These are phyloP conservation scores for Cheirogaleus medius DNA, from an alignment of 2,113 vertebrate genomes.

Conservation along the genomic window DNA sequence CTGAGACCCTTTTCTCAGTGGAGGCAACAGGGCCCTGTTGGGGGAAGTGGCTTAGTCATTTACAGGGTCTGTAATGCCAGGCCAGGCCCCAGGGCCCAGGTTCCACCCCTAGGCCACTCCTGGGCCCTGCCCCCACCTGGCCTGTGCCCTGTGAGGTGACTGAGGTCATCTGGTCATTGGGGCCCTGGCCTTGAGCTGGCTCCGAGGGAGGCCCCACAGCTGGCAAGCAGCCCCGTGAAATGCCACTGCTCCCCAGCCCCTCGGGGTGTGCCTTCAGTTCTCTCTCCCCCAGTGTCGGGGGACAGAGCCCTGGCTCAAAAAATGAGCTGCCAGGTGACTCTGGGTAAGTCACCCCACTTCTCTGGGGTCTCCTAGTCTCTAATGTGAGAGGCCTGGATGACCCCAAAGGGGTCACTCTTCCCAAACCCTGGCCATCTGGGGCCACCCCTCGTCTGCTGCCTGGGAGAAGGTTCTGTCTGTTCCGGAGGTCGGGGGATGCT, in stretches of 20 bases:
- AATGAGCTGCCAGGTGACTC: background rate
- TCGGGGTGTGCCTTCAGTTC: rapidly evolving
- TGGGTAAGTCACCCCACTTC: background rate
- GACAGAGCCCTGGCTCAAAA: background rate
- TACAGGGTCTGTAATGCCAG: background rate
- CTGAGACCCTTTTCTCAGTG: background rate
- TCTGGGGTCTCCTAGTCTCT: background rate
- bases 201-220: background rate
- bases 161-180: background rate
- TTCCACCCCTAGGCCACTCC: background rate
- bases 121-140: background rate
- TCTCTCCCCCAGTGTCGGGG: background rate
- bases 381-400: background rate
- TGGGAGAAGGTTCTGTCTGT: too few relatives aligned
- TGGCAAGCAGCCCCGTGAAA: background rate
- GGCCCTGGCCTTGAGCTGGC: background rate
- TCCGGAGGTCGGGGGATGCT: rapidly evolving
- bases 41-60: background rate
- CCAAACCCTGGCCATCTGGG: background rate
- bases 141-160: background rate
- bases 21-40: background rate
- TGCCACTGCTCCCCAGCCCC: background rate
- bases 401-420: background rate
- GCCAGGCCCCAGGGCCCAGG: background rate
- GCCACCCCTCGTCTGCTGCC: background rate